Evolutionary conservation across 2,888 invertebrate genomes (phyloP), one percentile per base, ranked within the genome.

Genomic region (Thyatira batis): DNA sequence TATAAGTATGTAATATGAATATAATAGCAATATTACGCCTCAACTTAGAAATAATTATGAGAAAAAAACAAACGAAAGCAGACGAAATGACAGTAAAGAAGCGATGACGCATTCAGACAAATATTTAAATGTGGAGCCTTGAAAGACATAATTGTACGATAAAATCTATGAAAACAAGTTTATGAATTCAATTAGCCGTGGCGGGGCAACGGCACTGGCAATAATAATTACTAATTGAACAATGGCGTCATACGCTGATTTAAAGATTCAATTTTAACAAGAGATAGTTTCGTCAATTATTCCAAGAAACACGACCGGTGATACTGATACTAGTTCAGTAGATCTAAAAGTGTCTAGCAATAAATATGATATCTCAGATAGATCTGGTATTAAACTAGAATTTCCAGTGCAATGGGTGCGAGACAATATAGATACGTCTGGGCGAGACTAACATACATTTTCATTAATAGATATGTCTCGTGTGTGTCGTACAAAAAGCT

Each of bases 11-110:
- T 73, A 73, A 75, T 75, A 72, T 61, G 69, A 75, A 73, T 68
- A 70, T 75, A 73, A 76, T 75, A 68, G 61, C 56, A 61, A 65
- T 61, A 63, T 75, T 73, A 75, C 73, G 69, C 65, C 54, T 54
- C 20, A 28, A 27, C 46, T n/a, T 17, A 27, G 17, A 27, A 28
- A 20, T 17, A 48, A 48, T 48, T 48, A 17, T 28, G 27, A 13
- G 17, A 48, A n/a, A 27, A 28, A 48, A 17, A 27, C 27, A 17
- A 25, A 46, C 13, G 46, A 46, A 46, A 46, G 27, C 25, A 25
- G 23, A 39, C 33, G 33, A 39, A 17, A 39, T 39, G 39, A 8
- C 39, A 17, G 39, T 5, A 11, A 33, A n/a, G 30, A 30, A 1
- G 13, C 33, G 46, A 48, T 48, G 48, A 48, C 27, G 48, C 27